Evolutionary conservation across 2,888 invertebrate species (phyloP).

Genomic region (Mystacides longicornis): DNA sequence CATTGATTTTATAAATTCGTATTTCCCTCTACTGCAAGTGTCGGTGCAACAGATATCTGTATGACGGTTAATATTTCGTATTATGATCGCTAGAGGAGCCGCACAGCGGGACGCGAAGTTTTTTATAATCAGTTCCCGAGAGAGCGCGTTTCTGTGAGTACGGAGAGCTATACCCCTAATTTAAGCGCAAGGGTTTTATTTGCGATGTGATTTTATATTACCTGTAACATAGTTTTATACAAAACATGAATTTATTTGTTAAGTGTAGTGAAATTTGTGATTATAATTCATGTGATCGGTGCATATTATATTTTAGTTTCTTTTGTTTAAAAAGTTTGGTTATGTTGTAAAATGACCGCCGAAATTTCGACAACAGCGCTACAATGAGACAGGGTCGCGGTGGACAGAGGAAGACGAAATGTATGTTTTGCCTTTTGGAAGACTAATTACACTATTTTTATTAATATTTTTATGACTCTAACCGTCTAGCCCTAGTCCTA

Average conservation of each 20-base stretch:
- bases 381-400: conserved; percentile 51
- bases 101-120: neutral
- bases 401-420: conserved; percentile 49
- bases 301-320: neutral
- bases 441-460: no score
- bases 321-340: conserved; percentile 1
- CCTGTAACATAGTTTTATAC: no score
- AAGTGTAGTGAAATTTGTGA: neutral
- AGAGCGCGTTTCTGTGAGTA: neutral
- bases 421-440: conserved; percentile 30
- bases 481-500: no score
- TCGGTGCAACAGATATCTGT: neutral
- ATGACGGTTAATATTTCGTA: neutral
- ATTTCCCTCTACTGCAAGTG: neutral
- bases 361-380: conserved; percentile 19
- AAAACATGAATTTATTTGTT: no score
- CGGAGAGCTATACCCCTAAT: neutral
- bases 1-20: neutral
- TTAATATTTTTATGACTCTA: no score
- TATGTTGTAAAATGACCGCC: conserved; percentile 13
- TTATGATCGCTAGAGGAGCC: neutral
- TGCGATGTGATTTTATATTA: neutral
- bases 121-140: conserved; percentile 8
- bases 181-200: no score
- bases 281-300: no score